Conservation (phyloP, 1,140 invertebrate genomes). For the Drosophila sturtevanti region DNA sequence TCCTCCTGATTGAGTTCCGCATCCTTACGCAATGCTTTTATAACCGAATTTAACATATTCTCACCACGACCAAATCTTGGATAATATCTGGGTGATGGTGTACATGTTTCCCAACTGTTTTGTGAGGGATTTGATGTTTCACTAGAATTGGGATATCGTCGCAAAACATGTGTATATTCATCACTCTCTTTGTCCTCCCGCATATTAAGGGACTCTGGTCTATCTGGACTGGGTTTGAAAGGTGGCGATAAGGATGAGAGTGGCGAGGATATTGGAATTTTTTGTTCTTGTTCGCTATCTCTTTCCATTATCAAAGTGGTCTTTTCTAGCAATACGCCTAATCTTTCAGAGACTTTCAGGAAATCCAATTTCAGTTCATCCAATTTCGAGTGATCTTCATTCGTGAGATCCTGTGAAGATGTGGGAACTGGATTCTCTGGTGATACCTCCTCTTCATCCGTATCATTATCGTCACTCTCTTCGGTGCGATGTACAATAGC, state of each 20-base stretch:
- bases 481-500: conserved; percentile 59
- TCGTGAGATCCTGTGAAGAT: neutral
- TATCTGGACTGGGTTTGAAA: conserved; percentile 43
- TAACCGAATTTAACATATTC: conserved; percentile 69
- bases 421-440: conserved; percentile 6
- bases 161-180: conserved; percentile 50
- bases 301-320: conserved; percentile 76
- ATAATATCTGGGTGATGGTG: conserved; percentile 57
- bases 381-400: conserved; percentile 57
- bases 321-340: conserved; percentile 70
- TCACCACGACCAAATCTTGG: conserved; percentile 56
- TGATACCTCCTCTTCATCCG: neutral
- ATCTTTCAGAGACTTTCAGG: conserved; percentile 69
- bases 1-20: conserved; percentile 63
- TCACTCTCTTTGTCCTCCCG: conserved; percentile 56
- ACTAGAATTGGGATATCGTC: conserved; percentile 67
- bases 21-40: conserved; percentile 68
- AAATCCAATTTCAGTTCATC: conserved; percentile 69
- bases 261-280: conserved; percentile 42
- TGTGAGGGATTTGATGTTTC: conserved; percentile 71
- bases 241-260: conserved; percentile 43
- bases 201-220: conserved; percentile 29
- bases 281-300: conserved; percentile 59
- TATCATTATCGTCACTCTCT: conserved; percentile 54
- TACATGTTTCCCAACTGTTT: conserved; percentile 65